Conservation (phyloP, 2,797 vertebrate genomes). For the Decapterus maruadsi region DNA sequence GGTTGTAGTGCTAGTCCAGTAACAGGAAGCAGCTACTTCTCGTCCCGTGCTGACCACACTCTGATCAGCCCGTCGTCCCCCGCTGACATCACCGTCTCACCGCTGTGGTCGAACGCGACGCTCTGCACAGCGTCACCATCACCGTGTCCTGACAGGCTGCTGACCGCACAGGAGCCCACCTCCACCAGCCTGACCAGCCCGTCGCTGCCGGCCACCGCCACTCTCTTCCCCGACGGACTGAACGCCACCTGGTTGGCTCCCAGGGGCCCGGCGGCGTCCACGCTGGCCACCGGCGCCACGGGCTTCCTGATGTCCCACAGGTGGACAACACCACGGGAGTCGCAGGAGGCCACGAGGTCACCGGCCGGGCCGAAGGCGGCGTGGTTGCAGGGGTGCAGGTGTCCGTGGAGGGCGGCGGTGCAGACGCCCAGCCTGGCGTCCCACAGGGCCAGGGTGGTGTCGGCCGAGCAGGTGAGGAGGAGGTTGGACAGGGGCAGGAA, state of each 20-base stretch:
- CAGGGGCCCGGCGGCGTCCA: constrained; percentile 83
- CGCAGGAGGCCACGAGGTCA: constrained; percentile 86
- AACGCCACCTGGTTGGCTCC: constrained; percentile 88
- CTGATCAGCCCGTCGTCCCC: constrained; percentile 72
- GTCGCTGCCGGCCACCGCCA: constrained; percentile 86
- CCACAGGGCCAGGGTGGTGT: constrained; percentile 72
- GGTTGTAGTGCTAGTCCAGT: too few relatives aligned
- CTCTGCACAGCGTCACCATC: constrained; percentile 78
- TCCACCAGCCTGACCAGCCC: constrained; percentile 83
- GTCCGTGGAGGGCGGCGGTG: constrained; percentile 85
- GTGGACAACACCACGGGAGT: constrained; percentile 82
- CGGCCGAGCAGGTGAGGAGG: constrained; percentile 70
- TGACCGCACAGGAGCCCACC: constrained; percentile 73
- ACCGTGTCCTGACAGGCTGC: constrained; percentile 78
- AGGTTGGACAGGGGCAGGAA: constrained; percentile 86
- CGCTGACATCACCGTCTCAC: constrained; percentile 83
- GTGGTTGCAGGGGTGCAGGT: constrained; percentile 87
- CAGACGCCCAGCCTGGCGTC: constrained; percentile 80
- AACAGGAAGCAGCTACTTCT: too few relatives aligned
- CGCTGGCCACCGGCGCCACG: constrained; percentile 50
- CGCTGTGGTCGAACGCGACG: constrained; percentile 79
- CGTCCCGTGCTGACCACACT: constrained; percentile 30
- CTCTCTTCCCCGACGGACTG: constrained; percentile 80
- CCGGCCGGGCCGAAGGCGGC: constrained; percentile 80
- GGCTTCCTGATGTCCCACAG: constrained; percentile 88